Percentiles rank a stretch among this genome's conserved stretches.
These are phyloP conservation scores for Gymnoscopelus braueri DNA, from an alignment of 2,797 vertebrate species.

Conservation along the genomic window DNA sequence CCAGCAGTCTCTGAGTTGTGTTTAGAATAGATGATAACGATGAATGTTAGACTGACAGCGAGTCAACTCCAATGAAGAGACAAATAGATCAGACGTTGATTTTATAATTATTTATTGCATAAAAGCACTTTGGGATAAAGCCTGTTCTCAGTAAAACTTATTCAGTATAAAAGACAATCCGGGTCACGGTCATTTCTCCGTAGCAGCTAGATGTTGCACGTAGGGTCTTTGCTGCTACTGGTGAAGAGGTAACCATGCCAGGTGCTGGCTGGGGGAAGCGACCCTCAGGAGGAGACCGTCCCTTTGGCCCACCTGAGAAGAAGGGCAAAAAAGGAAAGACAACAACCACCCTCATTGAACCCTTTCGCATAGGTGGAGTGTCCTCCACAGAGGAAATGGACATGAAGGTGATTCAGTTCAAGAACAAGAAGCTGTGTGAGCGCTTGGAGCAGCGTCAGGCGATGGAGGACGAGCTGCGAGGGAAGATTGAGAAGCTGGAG, in stretches of 20 bases:
- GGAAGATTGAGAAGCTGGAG: constrained; percentile 94
- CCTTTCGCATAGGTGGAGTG: constrained; percentile 91
- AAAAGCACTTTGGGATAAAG: too few relatives aligned
- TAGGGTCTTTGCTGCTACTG: too few relatives aligned
- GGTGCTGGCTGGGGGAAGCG: constrained; percentile 86
- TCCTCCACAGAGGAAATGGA: constrained; percentile 97
- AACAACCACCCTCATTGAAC: constrained; percentile 93
- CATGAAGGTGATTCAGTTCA: constrained; percentile 94
- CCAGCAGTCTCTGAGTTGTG: too few relatives aligned
- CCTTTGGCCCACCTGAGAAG: constrained; percentile 91
- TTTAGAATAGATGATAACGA: too few relatives aligned
- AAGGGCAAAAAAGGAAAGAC: constrained; percentile 91
- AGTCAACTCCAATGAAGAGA: too few relatives aligned
- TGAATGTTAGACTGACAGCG: too few relatives aligned
- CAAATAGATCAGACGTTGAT: too few relatives aligned
- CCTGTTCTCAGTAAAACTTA: too few relatives aligned
- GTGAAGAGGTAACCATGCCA: constrained; percentile 76
- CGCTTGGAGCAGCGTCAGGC: constrained; percentile 92
- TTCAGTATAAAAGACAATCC: too few relatives aligned
- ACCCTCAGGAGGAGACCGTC: constrained; percentile 87
- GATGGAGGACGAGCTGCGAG: constrained; percentile 92
- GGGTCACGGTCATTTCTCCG: too few relatives aligned
- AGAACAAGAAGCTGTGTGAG: constrained; percentile 94
- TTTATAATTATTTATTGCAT: too few relatives aligned
- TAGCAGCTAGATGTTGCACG: too few relatives aligned